Base-by-base conservation (phyloP, 2,888 invertebrate genomes). In the Thera obeliscata region DNA sequence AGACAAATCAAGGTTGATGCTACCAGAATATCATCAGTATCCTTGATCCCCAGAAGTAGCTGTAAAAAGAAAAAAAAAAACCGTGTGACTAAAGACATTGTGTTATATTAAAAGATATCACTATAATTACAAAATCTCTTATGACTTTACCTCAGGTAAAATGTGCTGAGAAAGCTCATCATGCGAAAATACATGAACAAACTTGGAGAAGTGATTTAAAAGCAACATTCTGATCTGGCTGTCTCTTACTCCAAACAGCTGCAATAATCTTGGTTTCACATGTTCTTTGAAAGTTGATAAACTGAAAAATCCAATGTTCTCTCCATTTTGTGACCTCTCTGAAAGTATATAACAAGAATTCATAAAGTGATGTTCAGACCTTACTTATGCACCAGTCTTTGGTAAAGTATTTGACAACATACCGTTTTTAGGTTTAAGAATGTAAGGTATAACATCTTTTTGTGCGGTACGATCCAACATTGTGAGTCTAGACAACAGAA, bases 171-270 rank as follows among this genome's bases (percentile, higher is more conserved):
- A 95, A n/a, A 98, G 87, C 83, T 97, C 96, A 56, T 97, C 96
- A 74, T 95, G 95, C 67, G 96, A 95, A 82, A 98, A 96, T 33
- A 96, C 95, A 74, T 95, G 94, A 56, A 97, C 95, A 86, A 96
- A 98, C 71, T 95, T 95, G 61, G 95, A 94, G 80, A 98, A 97
- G 86, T 98, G 96, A 63, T 95, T 95, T 50, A 98, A 90, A 33
- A 98, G 91, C 56, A 98, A 93, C 74, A 97, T 94, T 69, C 98
- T 95, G 54, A 94, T 93, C 87, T 98, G 97, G 55, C 96, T 95
- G 86, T 98, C 98, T 74, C 97, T 95, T 3, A 98, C 97, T 77
- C 96, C 95, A 90, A 98, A 98, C 86, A 97, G 95, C 81, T 97
- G 96, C 74, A 97, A 89, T 49, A 97, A 87, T 89, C 95, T 96